phyloP scores from a whole-genome alignment of 2,113 vertebrate species.

The Neodon shergylaensis region DNA sequence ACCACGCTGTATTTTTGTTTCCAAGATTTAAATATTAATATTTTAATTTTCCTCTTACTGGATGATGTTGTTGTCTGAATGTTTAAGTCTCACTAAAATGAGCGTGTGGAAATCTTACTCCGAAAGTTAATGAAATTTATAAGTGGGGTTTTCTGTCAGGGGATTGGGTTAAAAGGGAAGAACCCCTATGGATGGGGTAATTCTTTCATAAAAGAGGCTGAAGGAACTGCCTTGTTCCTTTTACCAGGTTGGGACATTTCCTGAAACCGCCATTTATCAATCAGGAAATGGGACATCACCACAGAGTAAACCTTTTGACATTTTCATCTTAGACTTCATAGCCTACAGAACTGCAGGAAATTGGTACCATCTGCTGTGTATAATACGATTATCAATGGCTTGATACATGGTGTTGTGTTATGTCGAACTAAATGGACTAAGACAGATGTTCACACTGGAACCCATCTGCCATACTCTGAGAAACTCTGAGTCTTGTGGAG shows the following conservation, averaged over 20 bases:
- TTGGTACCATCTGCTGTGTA: not conserved
- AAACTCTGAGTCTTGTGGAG: no score
- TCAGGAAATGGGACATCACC: not conserved
- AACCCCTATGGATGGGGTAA: not conserved
- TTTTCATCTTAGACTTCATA: not conserved
- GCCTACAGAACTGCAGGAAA: not conserved
- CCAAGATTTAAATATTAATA: no score
- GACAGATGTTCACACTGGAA: not conserved
- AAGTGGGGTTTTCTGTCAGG: not conserved
- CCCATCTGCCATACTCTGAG: not conserved
- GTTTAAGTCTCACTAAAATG: not conserved
- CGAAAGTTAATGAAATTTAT: not conserved
- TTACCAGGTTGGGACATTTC: not conserved
- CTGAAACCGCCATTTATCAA: not conserved
- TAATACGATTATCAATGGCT: not conserved
- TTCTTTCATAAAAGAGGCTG: not conserved
- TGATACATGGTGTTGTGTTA: no score
- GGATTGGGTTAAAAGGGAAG: not conserved
- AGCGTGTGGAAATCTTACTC: not conserved
- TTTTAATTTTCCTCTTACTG: not conserved
- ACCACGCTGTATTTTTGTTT: not conserved
- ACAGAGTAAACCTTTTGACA: not conserved
- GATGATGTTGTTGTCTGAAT: not conserved
- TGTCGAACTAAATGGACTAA: no score
- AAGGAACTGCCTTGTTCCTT: not conserved